Conservation (phyloP, 2,113 vertebrate genomes). For the Perognathus longimembris region DNA sequence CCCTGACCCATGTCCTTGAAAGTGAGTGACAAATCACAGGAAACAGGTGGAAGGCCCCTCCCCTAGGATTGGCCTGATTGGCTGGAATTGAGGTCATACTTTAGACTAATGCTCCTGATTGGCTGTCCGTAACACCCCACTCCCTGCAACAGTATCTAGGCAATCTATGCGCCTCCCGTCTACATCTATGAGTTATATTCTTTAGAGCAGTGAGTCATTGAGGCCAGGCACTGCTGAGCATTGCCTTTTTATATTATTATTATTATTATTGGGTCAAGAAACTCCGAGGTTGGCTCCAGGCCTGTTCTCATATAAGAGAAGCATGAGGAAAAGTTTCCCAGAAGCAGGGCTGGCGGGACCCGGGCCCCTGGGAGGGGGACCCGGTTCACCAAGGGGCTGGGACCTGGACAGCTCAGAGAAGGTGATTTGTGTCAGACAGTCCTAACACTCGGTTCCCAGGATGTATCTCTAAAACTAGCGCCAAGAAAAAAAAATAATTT, state of each 20-base stretch:
- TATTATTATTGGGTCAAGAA: slow-evolving; percentile 50
- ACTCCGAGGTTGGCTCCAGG: slow-evolving; percentile 60
- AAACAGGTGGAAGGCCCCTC: background rate
- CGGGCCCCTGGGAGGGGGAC: background rate
- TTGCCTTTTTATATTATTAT: background rate
- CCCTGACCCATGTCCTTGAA: background rate
- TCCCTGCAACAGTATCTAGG: slow-evolving; percentile 8
- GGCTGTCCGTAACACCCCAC: slow-evolving; percentile 34
- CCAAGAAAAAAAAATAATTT: background rate
- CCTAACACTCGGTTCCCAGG: slow-evolving; percentile 62
- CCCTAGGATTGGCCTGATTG: slow-evolving; percentile 32
- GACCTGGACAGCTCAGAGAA: slow-evolving; percentile 37
- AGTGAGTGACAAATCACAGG: slow-evolving; percentile 33
- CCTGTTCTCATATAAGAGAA: slow-evolving; percentile 31
- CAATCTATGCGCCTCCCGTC: slow-evolving; percentile 59
- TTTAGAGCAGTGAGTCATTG: slow-evolving; percentile 68
- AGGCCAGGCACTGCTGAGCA: slow-evolving; percentile 63
- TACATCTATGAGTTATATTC: slow-evolving; percentile 62
- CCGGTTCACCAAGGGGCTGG: slow-evolving; percentile 16
- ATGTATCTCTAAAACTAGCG: slow-evolving; percentile 46
- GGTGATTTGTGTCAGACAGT: slow-evolving; percentile 52
- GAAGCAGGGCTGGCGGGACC: slow-evolving; percentile 27
- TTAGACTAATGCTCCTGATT: slow-evolving; percentile 38
- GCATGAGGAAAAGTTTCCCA: slow-evolving; percentile 55
- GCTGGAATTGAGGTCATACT: slow-evolving; percentile 58